These are phyloP conservation scores for Microtus richardsoni DNA, from an alignment of 2,113 vertebrate genomes.

Conservation along the genomic window DNA sequence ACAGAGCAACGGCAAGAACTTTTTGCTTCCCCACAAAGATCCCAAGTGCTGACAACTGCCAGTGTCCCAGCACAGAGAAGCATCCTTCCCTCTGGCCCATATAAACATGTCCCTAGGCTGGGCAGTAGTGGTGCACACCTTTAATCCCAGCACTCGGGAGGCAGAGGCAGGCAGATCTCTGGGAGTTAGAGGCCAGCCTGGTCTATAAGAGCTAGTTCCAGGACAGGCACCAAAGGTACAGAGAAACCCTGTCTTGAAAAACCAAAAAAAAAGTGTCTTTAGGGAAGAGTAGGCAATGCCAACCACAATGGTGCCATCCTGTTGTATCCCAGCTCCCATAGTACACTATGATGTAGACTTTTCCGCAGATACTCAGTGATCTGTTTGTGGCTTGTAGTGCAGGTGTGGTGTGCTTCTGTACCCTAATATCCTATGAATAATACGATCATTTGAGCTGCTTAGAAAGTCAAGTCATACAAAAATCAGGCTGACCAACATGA, in stretches of 20 bases:
- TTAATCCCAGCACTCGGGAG: too few species aligned
- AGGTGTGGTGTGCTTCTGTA: neutral
- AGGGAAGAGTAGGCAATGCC: neutral
- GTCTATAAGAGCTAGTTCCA: too few species aligned
- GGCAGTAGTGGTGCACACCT: fast-evolving
- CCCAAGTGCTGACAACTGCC: neutral
- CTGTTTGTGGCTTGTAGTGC: neutral
- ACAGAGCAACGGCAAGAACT: neutral
- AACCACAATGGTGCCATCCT: neutral
- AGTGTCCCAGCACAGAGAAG: neutral
- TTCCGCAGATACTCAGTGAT: neutral
- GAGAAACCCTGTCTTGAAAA: too few species aligned
- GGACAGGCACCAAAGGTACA: too few species aligned
- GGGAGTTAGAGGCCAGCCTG: too few species aligned
- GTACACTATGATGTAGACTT: neutral
- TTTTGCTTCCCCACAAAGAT: neutral
- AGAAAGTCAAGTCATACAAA: slow-evolving; percentile 56
- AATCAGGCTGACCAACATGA: slow-evolving; percentile 30
- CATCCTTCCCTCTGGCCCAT: neutral
- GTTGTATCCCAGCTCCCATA: neutral
- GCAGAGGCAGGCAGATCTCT: too few species aligned
- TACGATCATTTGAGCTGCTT: slow-evolving; percentile 28
- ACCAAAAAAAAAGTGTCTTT: neutral
- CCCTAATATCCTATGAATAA: slow-evolving; percentile 46
- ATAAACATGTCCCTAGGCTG: neutral